Evolutionary conservation across 2,888 invertebrate species (phyloP), one percentile per base, ranked within the genome.

Genomic region (Antheraea yamamai): DNA sequence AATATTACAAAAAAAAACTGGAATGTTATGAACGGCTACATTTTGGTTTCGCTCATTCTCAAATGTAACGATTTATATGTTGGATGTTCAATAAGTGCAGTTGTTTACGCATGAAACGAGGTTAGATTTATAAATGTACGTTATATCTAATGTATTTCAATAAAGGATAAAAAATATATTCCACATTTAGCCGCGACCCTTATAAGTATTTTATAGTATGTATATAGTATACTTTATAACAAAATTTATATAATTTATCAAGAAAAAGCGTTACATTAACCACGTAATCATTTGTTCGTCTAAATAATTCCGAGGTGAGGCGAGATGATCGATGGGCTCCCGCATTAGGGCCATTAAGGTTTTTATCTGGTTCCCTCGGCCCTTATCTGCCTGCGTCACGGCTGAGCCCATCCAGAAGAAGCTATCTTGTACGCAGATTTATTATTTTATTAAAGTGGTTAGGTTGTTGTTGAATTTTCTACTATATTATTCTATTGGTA

Each of bases 291-390:
- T 66, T 30, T 73, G 75, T 68, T 70, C 70, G 73, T 68, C 73
- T 73, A 82, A 80, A 82, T 81, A 85, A 84, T 81, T 80, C 79
- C 81, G 80, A 84, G 84, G 85, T 83, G 82, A 84, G 79, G 75
- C 77, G 78, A 77, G 78, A 86, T 89, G 89, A 90, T 89, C 85
- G 88, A 90, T 89, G 84, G 80, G 77, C 78, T 80, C 74, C 78
- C 76, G 74, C 77, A 79, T 79, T 79, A 75, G 79, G 75, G 76
- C 78, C 82, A 84, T 87, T 86, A 87, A 79, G 81, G 78, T 81
- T 83, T 83, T 86, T 82, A 82, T 83, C 82, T 79, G 71, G 77
- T 77, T 76, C 79, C 79, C 79, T 78, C 71, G 73, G 71, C 61
- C 77, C 78, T 83, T 85, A 84, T 82, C 83, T 77, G 77, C 77